Conservation (phyloP, 2,113 vertebrate genomes). For the Glaucidium brasilianum region DNA sequence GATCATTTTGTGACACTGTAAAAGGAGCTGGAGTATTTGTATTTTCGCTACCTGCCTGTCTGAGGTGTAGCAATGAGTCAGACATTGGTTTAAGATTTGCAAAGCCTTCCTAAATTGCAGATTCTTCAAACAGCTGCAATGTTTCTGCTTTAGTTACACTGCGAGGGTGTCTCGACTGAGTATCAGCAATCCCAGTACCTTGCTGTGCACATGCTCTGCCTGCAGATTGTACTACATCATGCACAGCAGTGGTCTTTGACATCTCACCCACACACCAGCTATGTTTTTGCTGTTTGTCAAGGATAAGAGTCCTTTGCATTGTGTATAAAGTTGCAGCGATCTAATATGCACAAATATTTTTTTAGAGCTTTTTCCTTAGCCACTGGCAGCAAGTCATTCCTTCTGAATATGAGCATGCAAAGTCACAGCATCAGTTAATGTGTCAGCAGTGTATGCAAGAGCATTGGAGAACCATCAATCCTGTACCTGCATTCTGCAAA, state of each 20-base stretch:
- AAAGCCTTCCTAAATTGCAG: neutral
- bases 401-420: slow-evolving; percentile 12
- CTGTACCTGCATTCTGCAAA: slow-evolving; percentile 16
- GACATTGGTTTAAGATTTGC: neutral
- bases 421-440: slow-evolving; percentile 31
- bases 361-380: neutral
- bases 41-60: neutral
- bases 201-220: neutral
- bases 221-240: neutral
- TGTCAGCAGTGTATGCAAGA: neutral
- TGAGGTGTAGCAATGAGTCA: neutral
- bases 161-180: neutral
- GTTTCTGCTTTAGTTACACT: neutral
- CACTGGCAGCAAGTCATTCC: neutral
- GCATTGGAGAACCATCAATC: slow-evolving; percentile 13
- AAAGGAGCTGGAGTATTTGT: neutral
- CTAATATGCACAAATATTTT: neutral
- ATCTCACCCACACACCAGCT: neutral
- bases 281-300: neutral
- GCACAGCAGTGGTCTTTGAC: neutral
- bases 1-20: neutral
- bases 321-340: neutral
- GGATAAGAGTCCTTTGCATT: neutral
- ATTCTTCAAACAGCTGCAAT: neutral
- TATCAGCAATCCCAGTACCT: neutral